Conservation (phyloP, 35 echinoderm and acorn worm genomes). For the Amphiura filiformis region DNA sequence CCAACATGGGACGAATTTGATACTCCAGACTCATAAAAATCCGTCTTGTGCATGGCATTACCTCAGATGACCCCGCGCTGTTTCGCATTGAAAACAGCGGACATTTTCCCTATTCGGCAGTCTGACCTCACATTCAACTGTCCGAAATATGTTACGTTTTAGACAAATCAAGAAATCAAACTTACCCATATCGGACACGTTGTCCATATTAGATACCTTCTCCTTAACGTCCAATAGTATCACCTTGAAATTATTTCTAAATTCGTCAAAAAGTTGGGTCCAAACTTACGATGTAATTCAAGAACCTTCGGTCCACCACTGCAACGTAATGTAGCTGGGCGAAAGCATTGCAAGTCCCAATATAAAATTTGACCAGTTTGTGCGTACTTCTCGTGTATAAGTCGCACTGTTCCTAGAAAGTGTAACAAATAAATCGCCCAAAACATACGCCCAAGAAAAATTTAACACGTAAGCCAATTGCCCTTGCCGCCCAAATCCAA, state of each 20-base stretch:
- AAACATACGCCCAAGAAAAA: neutral
- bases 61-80: constrained; percentile 4
- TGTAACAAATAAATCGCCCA: neutral
- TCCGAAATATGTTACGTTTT: neutral
- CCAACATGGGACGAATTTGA: neutral
- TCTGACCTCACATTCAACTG: constrained; percentile 6
- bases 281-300: neutral
- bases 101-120: neutral
- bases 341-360: neutral
- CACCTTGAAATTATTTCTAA: neutral
- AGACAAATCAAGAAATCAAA: neutral
- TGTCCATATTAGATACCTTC: neutral
- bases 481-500: neutral
- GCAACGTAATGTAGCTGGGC: constrained; percentile 9
- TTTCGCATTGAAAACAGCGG: neutral
- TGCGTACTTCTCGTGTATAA: neutral
- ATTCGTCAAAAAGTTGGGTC: neutral
- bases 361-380: neutral
- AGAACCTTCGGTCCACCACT: neutral
- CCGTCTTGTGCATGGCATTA: neutral
- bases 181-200: neutral
- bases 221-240: neutral
- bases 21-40: neutral
- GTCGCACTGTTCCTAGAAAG: neutral
- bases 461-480: neutral